Percentiles rank a stretch among this genome's conserved stretches.
Conservation (phyloP, 2,888 invertebrate genomes). For the Pollenia griseotomentosa region DNA sequence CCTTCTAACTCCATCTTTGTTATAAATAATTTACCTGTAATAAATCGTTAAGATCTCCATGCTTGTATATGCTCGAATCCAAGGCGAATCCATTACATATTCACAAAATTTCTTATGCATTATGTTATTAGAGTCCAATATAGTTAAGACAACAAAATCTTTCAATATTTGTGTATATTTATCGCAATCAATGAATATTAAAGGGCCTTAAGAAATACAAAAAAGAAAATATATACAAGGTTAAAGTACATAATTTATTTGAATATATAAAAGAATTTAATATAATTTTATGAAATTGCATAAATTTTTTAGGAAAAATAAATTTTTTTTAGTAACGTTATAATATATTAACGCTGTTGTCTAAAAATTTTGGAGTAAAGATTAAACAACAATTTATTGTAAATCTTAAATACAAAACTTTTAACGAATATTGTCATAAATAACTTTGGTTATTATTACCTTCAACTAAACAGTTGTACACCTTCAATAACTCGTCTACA, state of each 20-base stretch:
- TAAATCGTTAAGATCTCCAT: conserved; percentile 53
- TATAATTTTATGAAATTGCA: too few species aligned
- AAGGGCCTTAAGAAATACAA: conserved; percentile 36
- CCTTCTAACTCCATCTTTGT: not conserved
- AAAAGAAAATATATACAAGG: not conserved
- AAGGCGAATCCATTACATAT: conserved; percentile 35
- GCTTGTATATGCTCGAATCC: conserved; percentile 54
- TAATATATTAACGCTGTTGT: not conserved
- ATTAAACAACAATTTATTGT: too few species aligned
- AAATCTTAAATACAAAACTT: too few species aligned
- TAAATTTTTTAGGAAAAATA: too few species aligned
- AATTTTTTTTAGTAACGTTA: too few species aligned
- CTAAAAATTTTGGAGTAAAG: too few species aligned
- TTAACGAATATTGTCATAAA: too few species aligned
- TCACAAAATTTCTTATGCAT: conserved; percentile 56
- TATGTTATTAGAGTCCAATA: conserved; percentile 20
- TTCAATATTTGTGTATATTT: conserved; percentile 45
- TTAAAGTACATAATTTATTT: not conserved
- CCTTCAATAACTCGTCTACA: not conserved
- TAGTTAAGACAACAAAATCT: conserved; percentile 35
- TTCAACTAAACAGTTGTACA: conserved; percentile 50
- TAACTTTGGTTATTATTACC: conserved; percentile 39
- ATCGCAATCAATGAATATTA: conserved; percentile 52
- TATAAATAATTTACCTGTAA: conserved; percentile 49
- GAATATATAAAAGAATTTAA: not conserved